Conservation (phyloP, 2,888 invertebrate genomes). For the Apodemia mormo region DNA sequence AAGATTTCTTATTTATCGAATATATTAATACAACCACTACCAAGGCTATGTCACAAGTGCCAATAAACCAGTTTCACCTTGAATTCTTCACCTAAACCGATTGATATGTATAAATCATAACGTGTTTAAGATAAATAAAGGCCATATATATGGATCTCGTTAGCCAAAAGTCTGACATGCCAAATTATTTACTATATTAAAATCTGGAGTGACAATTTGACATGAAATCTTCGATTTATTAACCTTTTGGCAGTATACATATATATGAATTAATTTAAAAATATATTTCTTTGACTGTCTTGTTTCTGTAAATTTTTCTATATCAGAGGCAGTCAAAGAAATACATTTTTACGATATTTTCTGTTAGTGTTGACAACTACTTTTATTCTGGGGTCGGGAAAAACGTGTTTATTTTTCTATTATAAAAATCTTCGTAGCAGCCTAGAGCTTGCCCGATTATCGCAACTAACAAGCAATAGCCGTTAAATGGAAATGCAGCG, state of each 20-base stretch:
- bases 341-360: too few relatives aligned
- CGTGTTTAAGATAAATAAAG: constrained; percentile 56
- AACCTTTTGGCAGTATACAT: background rate
- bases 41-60: constrained; percentile 4
- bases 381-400: too few relatives aligned
- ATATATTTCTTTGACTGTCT: too few relatives aligned
- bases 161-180: constrained; percentile 39
- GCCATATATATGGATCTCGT: constrained; percentile 42
- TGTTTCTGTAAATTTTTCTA: too few relatives aligned
- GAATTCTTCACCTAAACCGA: constrained; percentile 2
- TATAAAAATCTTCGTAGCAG: too few relatives aligned
- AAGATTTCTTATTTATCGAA: constrained; percentile 5
- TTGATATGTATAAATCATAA: constrained; percentile 44
- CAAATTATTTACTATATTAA: constrained; percentile 31
- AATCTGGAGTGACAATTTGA: constrained; percentile 18
- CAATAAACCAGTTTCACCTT: constrained; percentile 16
- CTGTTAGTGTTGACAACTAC: too few relatives aligned
- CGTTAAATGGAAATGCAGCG: too few relatives aligned
- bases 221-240: constrained; percentile 1
- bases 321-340: too few relatives aligned
- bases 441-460: too few relatives aligned
- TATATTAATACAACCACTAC: background rate
- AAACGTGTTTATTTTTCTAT: too few relatives aligned
- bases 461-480: too few relatives aligned
- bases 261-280: too few relatives aligned